Evolutionary conservation across 35 echinoderm and acorn worm species (phyloP).

Genomic region (Strongylocentrotus purpuratus): DNA sequence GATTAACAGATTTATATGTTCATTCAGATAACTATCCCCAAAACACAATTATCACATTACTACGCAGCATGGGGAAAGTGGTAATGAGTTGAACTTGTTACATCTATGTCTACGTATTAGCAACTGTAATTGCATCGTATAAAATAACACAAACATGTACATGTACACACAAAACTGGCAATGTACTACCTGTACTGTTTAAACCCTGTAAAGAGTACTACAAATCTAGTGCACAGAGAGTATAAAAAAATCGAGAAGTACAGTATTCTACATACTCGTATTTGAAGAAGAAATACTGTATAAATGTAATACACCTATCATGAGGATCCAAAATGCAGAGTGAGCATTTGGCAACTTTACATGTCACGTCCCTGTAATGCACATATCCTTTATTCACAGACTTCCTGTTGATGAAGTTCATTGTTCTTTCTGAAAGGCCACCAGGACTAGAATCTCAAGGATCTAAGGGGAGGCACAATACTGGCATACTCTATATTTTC

Average conservation of each 20-base stretch:
- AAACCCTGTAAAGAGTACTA: background rate
- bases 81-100: too few relatives aligned
- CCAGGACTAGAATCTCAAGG: conserved; percentile 29
- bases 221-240: background rate
- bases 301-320: background rate
- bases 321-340: background rate
- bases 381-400: background rate
- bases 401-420: background rate
- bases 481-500: conserved; percentile 44
- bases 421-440: background rate
- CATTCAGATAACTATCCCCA: too few relatives aligned
- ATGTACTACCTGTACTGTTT: background rate
- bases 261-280: background rate
- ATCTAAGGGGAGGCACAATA: conserved; percentile 35
- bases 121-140: too few relatives aligned
- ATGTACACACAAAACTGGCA: background rate
- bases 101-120: too few relatives aligned
- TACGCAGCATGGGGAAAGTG: too few relatives aligned
- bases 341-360: background rate
- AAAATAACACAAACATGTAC: too few relatives aligned
- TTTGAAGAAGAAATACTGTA: background rate
- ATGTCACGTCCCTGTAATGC: background rate
- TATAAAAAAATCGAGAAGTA: background rate
- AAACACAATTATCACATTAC: too few relatives aligned
- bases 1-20: too few relatives aligned